Base-by-base conservation (phyloP, 2,888 invertebrate genomes). In the Hyalella azteca region DNA sequence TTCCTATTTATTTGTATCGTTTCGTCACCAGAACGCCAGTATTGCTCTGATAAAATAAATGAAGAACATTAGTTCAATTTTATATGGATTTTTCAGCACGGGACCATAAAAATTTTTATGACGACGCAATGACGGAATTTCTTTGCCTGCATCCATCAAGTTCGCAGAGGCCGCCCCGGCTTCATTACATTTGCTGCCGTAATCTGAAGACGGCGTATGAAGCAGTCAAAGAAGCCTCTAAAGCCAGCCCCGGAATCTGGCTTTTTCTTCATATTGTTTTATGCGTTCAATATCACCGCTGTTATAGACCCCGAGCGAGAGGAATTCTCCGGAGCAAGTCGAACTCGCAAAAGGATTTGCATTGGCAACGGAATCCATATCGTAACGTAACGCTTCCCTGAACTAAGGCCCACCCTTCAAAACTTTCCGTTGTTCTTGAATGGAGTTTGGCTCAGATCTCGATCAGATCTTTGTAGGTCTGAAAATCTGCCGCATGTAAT, bases 241-340 rank as follows among this genome's bases (percentile, higher is more conserved):
- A 66, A 66, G 66, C 66, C 66, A 29, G 66, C 66, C 5, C 3
- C 19, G 36, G 66, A 66, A 54, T 32, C 36, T 29, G 66, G 36
- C 66, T 66, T 66, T 66, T 66, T 66, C 66, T 66, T 66, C 66
- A 66, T 66, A 66, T 66, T 66, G 66, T 66, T 66, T 66, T 66
- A 66, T 66, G 66, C 36, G 22, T 66, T 66, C 66, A 66, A 66
- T 66, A 66, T 66, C 66, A 36, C 66, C 66, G n/a, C 32, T 66
- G 66, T 66, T 66, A 66, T 66, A 36, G 66, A 66, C 66, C 36
- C 66, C 36, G 32, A 36, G 66, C 32, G 66, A 66, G 66, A 66
- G 36, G 36, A 66, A 36, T 66, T 66, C 66, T 66, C 36, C 36
- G 66, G 66, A 32, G 36, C 66, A 66, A 36, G 36, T 66, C 66